Base-by-base conservation (phyloP, 2,113 vertebrate species). In the Entelurus aequoreus region DNA sequence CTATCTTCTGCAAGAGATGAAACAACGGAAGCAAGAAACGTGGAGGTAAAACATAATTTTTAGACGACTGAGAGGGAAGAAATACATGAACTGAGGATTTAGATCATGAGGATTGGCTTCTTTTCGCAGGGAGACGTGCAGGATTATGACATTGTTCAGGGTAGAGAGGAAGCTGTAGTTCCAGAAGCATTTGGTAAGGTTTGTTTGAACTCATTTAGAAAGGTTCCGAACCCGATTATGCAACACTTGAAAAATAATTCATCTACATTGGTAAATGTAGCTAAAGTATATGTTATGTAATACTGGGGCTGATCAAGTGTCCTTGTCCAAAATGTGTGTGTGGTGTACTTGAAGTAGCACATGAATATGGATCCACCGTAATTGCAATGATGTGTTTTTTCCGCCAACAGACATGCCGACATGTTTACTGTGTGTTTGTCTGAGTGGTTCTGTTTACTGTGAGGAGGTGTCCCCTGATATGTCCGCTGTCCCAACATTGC, bases 381-480 rank as follows among this genome's bases (percentile, higher is more conserved):
- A 4, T 4, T 42, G 49, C 12, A 50, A 35, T 7, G 2, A 21
- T 44, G 8, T 63, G 1, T 46, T 77, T 74, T 56, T 55, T 53
- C 28, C 53, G 4, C 38, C 72, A 75, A 48, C 75, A 83, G 78
- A 78, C 37, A 5, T 83, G 80, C 95, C 95, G 3, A 98, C 95
- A 0, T 99, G 95, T 54, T 86, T 98, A 64, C 74, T 94, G 57
- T 98, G 95, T 53, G 94, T 95, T 12, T 98, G 96, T 78, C 83
- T 97, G 76, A 93, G 87, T 16, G 93, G 94, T n/a, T 98, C 94
- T 0, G 94, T 98, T 37, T 98, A 98, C 81, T 98, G 96, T 8
- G 94, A 97, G 84, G 95, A 98, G 70, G 83, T 91, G 42, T 66
- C 48, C 77, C 93, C 68, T 74, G 93, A 86, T 81, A 92, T 61